Evolutionary conservation across 2,797 vertebrate genomes (phyloP).

Genomic region (Coluber constrictor): DNA sequence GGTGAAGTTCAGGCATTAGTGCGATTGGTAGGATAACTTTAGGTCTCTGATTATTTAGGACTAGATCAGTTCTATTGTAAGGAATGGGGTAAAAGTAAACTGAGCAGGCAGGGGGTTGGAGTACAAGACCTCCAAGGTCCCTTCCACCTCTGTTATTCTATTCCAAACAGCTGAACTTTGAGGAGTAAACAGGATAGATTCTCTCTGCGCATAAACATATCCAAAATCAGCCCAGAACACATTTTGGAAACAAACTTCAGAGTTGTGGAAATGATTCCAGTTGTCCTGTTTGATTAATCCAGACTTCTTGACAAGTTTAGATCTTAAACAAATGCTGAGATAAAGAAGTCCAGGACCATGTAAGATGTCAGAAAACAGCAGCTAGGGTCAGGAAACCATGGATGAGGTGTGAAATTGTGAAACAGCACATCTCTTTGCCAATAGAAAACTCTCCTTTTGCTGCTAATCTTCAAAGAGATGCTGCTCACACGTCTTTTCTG

Average conservation of each 20-base stretch:
- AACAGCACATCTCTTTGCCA: slow-evolving; percentile 12
- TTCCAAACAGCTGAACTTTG: background rate
- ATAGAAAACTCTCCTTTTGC: background rate
- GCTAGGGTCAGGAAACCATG: slow-evolving; percentile 2
- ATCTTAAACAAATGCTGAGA: background rate
- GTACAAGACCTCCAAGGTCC: too few species aligned
- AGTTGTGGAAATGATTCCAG: background rate
- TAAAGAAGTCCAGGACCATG: background rate
- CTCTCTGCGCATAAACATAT: background rate
- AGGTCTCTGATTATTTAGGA: slow-evolving; percentile 13
- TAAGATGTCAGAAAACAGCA: slow-evolving; percentile 7
- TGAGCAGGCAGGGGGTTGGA: too few species aligned
- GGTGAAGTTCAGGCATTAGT: background rate
- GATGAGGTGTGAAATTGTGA: background rate
- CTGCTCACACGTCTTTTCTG: background rate
- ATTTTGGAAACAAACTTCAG: background rate
- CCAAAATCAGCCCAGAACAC: background rate
- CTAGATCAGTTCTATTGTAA: slow-evolving; percentile 21
- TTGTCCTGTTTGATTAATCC: background rate
- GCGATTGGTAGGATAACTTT: background rate
- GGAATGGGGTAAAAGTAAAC: slow-evolving; percentile 21
- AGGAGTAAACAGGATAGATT: slow-evolving; percentile 1
- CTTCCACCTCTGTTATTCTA: too few species aligned
- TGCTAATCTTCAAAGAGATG: slow-evolving; percentile 7
- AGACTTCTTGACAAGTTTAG: slow-evolving; percentile 6